Conservation (phyloP, 2,797 vertebrate genomes). For the Pipistrellus kuhlii region DNA sequence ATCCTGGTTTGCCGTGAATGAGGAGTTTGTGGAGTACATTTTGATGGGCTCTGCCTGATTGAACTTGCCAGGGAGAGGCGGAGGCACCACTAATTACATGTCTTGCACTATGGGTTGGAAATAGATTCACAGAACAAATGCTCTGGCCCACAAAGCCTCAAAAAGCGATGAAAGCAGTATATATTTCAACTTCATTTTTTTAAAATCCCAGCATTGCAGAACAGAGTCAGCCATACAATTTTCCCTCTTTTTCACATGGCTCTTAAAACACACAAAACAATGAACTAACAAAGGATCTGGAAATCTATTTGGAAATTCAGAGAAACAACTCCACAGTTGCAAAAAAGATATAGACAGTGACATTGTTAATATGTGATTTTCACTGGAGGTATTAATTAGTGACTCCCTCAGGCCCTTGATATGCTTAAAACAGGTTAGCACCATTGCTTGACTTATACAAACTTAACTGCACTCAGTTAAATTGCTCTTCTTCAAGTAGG, state of each 20-base stretch:
- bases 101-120: constrained; percentile 76
- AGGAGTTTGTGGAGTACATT: constrained; percentile 55
- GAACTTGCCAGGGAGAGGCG: constrained; percentile 71
- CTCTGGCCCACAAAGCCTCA: constrained; percentile 68
- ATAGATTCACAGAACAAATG: constrained; percentile 75
- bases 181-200: constrained; percentile 63
- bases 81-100: constrained; percentile 76
- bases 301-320: constrained; percentile 65
- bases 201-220: constrained; percentile 53
- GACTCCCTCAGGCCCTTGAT: constrained; percentile 19
- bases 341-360: constrained; percentile 49
- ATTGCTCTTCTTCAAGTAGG: not conserved
- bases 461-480: constrained; percentile 45
- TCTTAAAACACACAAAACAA: constrained; percentile 36
- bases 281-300: constrained; percentile 13
- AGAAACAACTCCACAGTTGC: not conserved
- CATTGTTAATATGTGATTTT: constrained; percentile 43
- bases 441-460: constrained; percentile 26
- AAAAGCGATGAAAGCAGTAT: constrained; percentile 66
- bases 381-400: constrained; percentile 60
- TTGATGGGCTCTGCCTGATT: constrained; percentile 72
- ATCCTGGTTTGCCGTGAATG: constrained; percentile 48
- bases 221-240: constrained; percentile 32
- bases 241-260: constrained; percentile 44
- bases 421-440: constrained; percentile 47